Evolutionary conservation across 64 coral and sea anemone species (phyloP).

Genomic region (Acropora tenuis): DNA sequence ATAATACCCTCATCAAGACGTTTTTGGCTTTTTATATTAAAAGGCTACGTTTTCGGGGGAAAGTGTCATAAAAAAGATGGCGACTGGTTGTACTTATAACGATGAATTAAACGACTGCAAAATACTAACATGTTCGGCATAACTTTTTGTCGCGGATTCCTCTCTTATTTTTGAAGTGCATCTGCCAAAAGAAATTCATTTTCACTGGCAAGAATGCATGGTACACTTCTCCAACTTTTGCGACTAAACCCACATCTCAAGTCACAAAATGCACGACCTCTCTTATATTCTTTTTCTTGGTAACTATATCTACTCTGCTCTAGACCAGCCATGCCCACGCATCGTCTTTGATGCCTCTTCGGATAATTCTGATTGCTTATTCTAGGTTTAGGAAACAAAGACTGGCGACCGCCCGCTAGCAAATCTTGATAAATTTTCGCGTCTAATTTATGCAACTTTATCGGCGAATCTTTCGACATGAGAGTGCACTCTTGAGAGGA

Average conservation of each 20-base stretch:
- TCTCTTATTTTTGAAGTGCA: background rate
- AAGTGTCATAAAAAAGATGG: background rate
- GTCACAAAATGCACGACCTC: background rate
- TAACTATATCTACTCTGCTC: background rate
- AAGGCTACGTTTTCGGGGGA: background rate
- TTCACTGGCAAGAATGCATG: background rate
- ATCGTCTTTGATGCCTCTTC: background rate
- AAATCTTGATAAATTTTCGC: background rate
- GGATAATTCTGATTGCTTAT: too few relatives aligned
- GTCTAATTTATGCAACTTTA: background rate
- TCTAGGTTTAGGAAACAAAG: too few relatives aligned
- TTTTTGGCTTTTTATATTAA: background rate
- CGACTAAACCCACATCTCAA: background rate
- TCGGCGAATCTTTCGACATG: background rate
- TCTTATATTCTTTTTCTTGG: conserved; percentile 1
- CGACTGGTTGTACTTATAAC: background rate
- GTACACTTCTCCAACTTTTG: background rate
- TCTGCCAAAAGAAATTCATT: background rate
- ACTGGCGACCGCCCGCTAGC: too few relatives aligned
- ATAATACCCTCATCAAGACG: background rate
- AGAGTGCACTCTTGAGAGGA: background rate
- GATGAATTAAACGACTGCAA: background rate
- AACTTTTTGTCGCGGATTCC: background rate
- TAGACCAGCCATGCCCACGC: background rate
- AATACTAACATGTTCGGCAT: background rate